Base-by-base conservation (phyloP, 2,797 vertebrate species). In the Oreochromis grahami region DNA sequence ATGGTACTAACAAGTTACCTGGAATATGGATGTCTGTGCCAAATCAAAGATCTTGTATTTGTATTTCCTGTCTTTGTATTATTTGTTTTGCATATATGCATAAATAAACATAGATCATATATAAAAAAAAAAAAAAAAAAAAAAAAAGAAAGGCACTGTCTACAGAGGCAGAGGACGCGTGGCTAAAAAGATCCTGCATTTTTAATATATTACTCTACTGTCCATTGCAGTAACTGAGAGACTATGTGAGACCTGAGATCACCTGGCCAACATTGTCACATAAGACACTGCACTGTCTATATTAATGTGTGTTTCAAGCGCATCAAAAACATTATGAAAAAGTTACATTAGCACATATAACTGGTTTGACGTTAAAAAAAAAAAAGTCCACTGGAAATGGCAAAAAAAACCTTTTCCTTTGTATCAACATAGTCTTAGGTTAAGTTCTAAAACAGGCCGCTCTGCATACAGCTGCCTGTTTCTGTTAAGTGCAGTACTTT, bases 371-470 rank as follows among this genome's bases (percentile, higher is more conserved):
- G 36, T 43, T 1, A 43, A 19, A 17, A 32, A 51, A 24, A 43
- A 24, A 43, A 70, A 43, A 6, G 38, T 26, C 8, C 21, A 70
- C 21, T 29, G 21, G 15, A 29, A 29, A 72, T 72, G 41, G 38
- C 8, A 45, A 63, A 70, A 70, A 4, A 2, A 0, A 0, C 12
- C 41, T 19, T 19, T 72, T 48, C 68, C 14, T 29, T 29, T n/a
- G 41, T 4, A 32, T 32, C 24, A 1, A 48, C 38, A 65, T 21
- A 12, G 10, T 38, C 34, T 65, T 21, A 14, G 60, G 60, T 65
- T 38, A 21, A 65, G 19, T 13, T 14, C 7, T 65, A 38, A 21
- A 3, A 19, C 34, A 65, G 32, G 4, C 34, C 7, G 19, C 34
- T n/a, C 58, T 38, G 34, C 34, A 38, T 63, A 12, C 5, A 38